phyloP scores from a whole-genome alignment of 2,888 invertebrate genomes.

The Emmelina monodactyla region DNA sequence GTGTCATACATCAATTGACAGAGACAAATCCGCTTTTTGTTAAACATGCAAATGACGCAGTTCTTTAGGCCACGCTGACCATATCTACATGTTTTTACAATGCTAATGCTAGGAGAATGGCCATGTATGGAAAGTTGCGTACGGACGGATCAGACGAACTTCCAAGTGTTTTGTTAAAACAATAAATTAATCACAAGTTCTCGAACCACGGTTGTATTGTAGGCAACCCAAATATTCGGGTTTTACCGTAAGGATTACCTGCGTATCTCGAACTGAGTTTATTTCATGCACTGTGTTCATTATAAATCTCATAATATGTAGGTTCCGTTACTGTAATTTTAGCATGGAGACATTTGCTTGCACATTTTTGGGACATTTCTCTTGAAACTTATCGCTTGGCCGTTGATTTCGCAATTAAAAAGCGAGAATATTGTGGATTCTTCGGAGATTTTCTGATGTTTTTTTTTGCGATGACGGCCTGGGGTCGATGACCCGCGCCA shows the following conservation, averaged over 20 bases:
- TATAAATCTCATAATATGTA: slow-evolving; percentile 44
- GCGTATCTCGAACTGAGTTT: slow-evolving; percentile 10
- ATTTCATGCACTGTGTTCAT: slow-evolving; percentile 33
- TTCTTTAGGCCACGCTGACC: too few species aligned
- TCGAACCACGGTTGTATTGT: too few species aligned
- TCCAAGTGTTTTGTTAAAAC: too few species aligned
- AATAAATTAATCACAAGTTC: too few species aligned
- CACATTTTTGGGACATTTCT: slow-evolving; percentile 33
- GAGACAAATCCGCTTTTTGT: too few species aligned
- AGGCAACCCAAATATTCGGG: too few species aligned
- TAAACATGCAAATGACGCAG: too few species aligned
- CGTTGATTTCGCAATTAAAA: slow-evolving; percentile 60
- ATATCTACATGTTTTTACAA: too few species aligned
- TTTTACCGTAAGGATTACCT: slow-evolving; percentile 21
- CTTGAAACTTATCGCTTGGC: slow-evolving; percentile 58
- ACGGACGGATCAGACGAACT: too few species aligned
- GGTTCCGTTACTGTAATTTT: slow-evolving; percentile 54
- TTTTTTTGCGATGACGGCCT: slow-evolving; percentile 62
- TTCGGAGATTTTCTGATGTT: slow-evolving; percentile 58
- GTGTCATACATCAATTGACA: too few species aligned
- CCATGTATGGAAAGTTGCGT: too few species aligned
- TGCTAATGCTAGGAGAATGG: too few species aligned
- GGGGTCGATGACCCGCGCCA: slow-evolving; percentile 57
- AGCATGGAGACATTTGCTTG: slow-evolving; percentile 33
- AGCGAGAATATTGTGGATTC: slow-evolving; percentile 60